A percentile compares a stretch with the other conserved stretches of the same genome.
Evolutionary conservation across 1,140 invertebrate species (phyloP).

Genomic region (Gryon sp.): DNA sequence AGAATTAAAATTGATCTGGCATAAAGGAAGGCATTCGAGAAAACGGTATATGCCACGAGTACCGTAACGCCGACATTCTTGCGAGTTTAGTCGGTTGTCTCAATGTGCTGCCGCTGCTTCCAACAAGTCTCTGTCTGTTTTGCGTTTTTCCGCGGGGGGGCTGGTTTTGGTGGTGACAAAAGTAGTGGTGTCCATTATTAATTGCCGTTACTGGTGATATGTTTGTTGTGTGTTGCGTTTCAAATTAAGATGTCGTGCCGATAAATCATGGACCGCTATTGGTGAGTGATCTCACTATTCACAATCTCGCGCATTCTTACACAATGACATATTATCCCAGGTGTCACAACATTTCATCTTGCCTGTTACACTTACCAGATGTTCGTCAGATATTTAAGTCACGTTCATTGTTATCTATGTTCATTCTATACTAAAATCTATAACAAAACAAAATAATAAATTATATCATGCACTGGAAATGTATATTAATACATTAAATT

Average conservation of each 20-base stretch:
- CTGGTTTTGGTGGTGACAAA: too few species aligned
- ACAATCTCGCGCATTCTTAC: too few species aligned
- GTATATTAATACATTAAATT: too few species aligned
- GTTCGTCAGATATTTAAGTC: too few species aligned
- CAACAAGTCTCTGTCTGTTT: slow-evolving; percentile 8
- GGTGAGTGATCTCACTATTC: slow-evolving; percentile 21
- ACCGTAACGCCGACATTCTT: slow-evolving; percentile 53
- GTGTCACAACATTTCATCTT: not conserved
- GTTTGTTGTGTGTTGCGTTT: slow-evolving; percentile 19
- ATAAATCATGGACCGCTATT: slow-evolving; percentile 7
- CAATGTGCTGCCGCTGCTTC: slow-evolving; percentile 11
- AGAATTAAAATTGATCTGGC: too few species aligned
- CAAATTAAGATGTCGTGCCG: slow-evolving; percentile 27
- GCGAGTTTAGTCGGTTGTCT: slow-evolving; percentile 12
- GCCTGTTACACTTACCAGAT: too few species aligned
- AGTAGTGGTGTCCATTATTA: slow-evolving; percentile 34
- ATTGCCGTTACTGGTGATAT: slow-evolving; percentile 13
- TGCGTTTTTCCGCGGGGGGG: too few species aligned
- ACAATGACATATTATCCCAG: not conserved
- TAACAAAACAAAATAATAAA: too few species aligned
- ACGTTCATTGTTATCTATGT: too few species aligned
- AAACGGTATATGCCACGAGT: slow-evolving; percentile 47
- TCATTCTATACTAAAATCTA: too few species aligned
- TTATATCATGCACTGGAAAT: too few species aligned
- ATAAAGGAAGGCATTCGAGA: not conserved